Conservation (phyloP, 2,797 vertebrate species). For the Paramormyrops hopkinsi region DNA sequence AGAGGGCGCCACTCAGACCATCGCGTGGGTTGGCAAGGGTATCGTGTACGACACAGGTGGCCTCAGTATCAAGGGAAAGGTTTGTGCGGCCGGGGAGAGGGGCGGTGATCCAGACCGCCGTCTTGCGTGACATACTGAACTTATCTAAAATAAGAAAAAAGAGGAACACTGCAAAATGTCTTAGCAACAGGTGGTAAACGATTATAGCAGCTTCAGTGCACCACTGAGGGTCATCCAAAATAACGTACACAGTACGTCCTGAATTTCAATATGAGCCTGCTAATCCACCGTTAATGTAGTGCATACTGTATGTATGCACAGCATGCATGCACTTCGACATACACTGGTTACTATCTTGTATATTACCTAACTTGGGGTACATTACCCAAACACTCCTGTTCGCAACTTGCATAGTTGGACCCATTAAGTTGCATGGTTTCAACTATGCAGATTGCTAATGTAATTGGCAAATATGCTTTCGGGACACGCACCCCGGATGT, state of each 20-base stretch:
- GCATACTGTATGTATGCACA: neutral
- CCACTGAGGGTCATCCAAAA: neutral
- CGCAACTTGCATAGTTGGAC: neutral
- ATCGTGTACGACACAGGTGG: conserved; percentile 97
- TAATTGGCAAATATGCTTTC: neutral
- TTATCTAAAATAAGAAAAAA: neutral
- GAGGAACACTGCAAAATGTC: neutral
- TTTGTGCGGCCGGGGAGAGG: neutral
- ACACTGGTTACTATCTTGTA: neutral
- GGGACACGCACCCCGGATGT: neutral
- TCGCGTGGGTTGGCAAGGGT: conserved; percentile 97
- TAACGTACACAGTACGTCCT: neutral
- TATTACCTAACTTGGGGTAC: neutral
- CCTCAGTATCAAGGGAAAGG: conserved; percentile 97
- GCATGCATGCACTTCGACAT: neutral
- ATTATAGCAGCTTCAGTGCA: neutral
- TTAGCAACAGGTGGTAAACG: neutral
- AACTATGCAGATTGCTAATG: neutral
- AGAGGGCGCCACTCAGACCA: conserved; percentile 89
- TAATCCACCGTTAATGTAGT: neutral
- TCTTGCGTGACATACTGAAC: neutral
- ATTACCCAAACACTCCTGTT: neutral
- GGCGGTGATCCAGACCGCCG: neutral
- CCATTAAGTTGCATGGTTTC: neutral
- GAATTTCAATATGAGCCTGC: neutral